Conservation (phyloP, 2,113 vertebrate genomes). For the Misgurnus mizolepis region DNA sequence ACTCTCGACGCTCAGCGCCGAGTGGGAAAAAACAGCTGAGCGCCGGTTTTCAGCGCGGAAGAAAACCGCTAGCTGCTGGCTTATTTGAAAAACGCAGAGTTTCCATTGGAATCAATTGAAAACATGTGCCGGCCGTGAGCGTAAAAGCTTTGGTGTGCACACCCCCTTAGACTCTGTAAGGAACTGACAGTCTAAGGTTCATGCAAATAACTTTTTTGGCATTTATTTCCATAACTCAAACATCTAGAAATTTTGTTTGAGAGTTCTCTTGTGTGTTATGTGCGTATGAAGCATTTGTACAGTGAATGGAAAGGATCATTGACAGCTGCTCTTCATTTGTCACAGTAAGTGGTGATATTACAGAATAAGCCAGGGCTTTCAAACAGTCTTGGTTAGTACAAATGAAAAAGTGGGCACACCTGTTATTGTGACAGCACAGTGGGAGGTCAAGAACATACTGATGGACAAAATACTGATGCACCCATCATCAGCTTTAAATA, state of each 20-base stretch:
- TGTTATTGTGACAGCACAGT: slow-evolving; percentile 40
- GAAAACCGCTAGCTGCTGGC: too few relatives aligned
- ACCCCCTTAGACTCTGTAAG: too few relatives aligned
- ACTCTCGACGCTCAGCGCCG: too few relatives aligned
- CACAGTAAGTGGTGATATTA: slow-evolving; percentile 40
- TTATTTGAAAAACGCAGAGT: too few relatives aligned
- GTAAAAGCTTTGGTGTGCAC: too few relatives aligned
- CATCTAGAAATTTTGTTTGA: not conserved
- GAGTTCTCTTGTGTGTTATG: not conserved
- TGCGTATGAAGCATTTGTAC: not conserved
- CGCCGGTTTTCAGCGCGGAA: too few relatives aligned
- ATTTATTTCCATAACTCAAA: not conserved
- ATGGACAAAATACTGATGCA: not conserved
- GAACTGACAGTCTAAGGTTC: not conserved
- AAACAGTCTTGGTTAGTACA: slow-evolving; percentile 12
- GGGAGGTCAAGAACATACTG: not conserved
- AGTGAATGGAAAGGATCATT: not conserved
- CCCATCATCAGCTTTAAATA: not conserved
- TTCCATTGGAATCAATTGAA: too few relatives aligned
- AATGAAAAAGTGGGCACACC: slow-evolving; percentile 12
- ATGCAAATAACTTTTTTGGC: not conserved
- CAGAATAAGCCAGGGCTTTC: slow-evolving; percentile 23
- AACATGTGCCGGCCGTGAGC: too few relatives aligned
- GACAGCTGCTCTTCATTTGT: slow-evolving; percentile 42
- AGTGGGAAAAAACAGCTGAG: too few relatives aligned